Evolutionary conservation across 2,113 vertebrate species (phyloP), one percentile per base, ranked within the genome.

Genomic region (Cromileptes altivelis): DNA sequence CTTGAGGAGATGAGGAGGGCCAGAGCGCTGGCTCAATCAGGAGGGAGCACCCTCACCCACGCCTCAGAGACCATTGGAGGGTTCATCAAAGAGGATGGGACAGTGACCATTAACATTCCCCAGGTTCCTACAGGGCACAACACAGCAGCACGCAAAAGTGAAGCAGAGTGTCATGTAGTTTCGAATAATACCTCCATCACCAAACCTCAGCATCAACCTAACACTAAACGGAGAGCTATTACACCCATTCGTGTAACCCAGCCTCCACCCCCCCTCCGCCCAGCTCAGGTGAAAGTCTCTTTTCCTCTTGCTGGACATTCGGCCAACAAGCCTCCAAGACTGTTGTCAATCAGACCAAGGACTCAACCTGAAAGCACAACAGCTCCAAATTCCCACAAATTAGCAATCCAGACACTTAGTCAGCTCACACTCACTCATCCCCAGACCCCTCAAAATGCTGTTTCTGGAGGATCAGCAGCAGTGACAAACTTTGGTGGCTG

Each of bases 51-150:
- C 19, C 69, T 79, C 0, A 30, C 42, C 0, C 82, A 78, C 4
- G 80, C 81, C 53, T 87, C 90, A 0, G 93, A 94, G 64, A 87
- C 92, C 70, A 94, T 95, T 2, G 93, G 92, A 17, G 94, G 93
- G 12, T 96, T 96, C 81, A 95, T 96, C 77, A 93, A 93, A 78
- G 94, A 95, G 72, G 95, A 96, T 0, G 94, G 95, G 8, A 95
- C 94, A 0, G 75, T 96, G 85, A 94, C 87, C 7, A 77, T 74
- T n/a, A 87, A 87, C 70, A 75, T 94, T 80, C 93, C 91, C 5
- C 87, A 86, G 55, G 73, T 50, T 14, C 62, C 85, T 3, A 27
- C 27, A 9, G 49, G 84, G 17, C 70, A 37, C 61, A 81, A 23
- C 49, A 15, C 37, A 17, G 67, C 78, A 9, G 67, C n/a, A 33